Percentiles rank a stretch among this genome's conserved stretches.
These are phyloP conservation scores for Rhinogobius similis DNA, from an alignment of 2,113 vertebrate genomes.

Conservation along the genomic window DNA sequence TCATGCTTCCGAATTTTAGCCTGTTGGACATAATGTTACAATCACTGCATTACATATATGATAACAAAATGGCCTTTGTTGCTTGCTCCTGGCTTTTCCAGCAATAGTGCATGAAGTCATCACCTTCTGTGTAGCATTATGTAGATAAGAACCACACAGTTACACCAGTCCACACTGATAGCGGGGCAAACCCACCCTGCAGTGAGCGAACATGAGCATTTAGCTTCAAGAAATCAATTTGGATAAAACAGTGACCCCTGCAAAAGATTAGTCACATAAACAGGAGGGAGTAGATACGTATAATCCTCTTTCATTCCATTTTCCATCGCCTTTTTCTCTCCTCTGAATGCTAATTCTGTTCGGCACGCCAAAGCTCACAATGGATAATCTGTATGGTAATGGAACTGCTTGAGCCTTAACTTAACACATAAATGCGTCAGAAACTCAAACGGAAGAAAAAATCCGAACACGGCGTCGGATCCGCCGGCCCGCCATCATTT, in stretches of 20 bases:
- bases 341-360: conserved; percentile 71
- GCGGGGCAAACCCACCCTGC: conserved; percentile 16
- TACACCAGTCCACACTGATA: conserved; percentile 26
- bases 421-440: conserved; percentile 84
- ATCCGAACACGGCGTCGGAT: conserved; percentile 76
- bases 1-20: background rate
- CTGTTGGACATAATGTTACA: background rate
- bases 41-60: background rate
- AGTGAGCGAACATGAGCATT: conserved; percentile 39
- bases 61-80: background rate
- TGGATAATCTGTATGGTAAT: conserved; percentile 80
- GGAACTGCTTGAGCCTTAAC: conserved; percentile 78
- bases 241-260: conserved; percentile 74
- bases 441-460: conserved; percentile 78
- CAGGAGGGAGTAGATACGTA: conserved; percentile 57
- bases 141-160: conserved; percentile 48
- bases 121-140: conserved; percentile 20
- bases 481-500: conserved; percentile 68
- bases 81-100: conserved; percentile 10
- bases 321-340: conserved; percentile 54
- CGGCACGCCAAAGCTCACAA: conserved; percentile 59
- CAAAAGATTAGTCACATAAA: conserved; percentile 70
- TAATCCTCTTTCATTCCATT: conserved; percentile 70
- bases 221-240: conserved; percentile 69
- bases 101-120: conserved; percentile 42